Percentiles rank a stretch among this genome's conserved stretches.
Conservation (phyloP, 2,113 vertebrate genomes). For the Rhea pennata region DNA sequence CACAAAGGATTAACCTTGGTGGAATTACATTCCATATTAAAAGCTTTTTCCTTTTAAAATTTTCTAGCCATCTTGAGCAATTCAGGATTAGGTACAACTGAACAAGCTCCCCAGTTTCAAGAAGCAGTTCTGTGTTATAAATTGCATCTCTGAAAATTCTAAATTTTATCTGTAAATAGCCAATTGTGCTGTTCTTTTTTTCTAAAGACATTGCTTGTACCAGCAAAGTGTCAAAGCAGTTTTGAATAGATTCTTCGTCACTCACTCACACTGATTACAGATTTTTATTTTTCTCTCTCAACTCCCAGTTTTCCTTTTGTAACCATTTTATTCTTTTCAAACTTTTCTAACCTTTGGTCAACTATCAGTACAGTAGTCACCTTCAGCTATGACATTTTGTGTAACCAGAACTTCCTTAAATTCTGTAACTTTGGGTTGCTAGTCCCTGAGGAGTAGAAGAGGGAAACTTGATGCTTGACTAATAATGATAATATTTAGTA, state of each 20-base stretch:
- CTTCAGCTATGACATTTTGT: neutral
- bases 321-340: neutral
- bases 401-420: neutral
- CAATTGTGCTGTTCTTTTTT: neutral
- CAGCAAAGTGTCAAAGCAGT: neutral
- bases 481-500: neutral
- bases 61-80: neutral
- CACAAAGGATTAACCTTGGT: neutral
- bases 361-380: neutral
- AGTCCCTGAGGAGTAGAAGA: neutral
- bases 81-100: neutral
- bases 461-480: neutral
- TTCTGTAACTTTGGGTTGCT: neutral
- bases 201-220: neutral
- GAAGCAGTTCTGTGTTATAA: neutral
- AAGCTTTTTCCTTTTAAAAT: neutral
- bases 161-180: neutral
- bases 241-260: neutral
- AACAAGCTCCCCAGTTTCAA: neutral
- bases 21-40: neutral
- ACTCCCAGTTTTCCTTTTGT: neutral
- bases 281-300: neutral
- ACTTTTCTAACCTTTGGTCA: neutral
- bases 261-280: neutral
- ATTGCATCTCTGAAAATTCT: neutral